Evolutionary conservation across 1,140 invertebrate genomes (phyloP), one percentile per base, ranked within the genome.

Genomic region (Micrasema longulum): DNA sequence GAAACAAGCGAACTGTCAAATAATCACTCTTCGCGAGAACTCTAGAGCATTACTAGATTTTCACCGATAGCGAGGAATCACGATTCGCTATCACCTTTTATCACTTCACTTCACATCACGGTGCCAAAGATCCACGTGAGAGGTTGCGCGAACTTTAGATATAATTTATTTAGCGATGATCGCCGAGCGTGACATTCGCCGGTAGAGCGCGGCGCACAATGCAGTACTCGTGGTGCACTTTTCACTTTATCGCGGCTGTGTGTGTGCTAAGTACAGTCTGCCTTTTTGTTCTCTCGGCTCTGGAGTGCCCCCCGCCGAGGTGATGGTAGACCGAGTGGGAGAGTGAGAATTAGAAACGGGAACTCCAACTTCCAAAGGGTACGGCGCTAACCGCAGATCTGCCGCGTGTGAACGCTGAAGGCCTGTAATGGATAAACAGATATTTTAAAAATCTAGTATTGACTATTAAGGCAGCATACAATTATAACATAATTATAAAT

Each of bases 171-270:
- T 20, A 12, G 6, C 53, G 53, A 14, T 26, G 16, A 14, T 18
- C 26, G 53, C 53, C 53, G 14, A 57, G 53, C 53, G 53, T 35
- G 53, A 57, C 31, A 57, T 31, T 20, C 53, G 53, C 53, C 14
- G 53, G 26, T 45, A 26, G 26, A 31, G n/a, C 12, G 23, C 7
- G 14, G n/a, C n/a, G n/a, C n/a, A n/a, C n/a, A n/a, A n/a, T n/a
- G n/a, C n/a, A n/a, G n/a, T n/a, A n/a, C 53, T 1, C 14, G n/a
- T 12, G n/a, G 35, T 38, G 53, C 53, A 38, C 26, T 57, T 31
- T 38, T 31, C 14, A 38, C 53, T 38, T 57, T 57, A 31, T 18
- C 10, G 31, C 31, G 53, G 6, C 31, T 16, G 53, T 57, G 16
- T 16, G 31, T 14, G 53, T 1, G 50, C 26, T 18, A 7, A 23